phyloP scores from a whole-genome alignment of 2,888 invertebrate species.

The Girardia tigrina region DNA sequence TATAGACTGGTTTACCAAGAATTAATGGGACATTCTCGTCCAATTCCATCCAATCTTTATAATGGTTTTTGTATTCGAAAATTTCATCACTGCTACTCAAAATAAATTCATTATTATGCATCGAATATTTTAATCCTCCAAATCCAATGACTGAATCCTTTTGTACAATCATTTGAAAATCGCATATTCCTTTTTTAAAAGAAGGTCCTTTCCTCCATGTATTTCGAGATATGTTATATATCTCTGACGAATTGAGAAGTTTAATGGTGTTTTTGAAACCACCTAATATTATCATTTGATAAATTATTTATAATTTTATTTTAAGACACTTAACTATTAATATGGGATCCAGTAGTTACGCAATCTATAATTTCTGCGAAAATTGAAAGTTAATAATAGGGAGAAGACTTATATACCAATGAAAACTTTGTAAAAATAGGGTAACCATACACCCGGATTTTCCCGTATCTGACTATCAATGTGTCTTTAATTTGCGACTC shows the following conservation, averaged over 20 bases:
- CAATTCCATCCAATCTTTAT: background rate
- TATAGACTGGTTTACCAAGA: background rate
- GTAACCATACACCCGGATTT: too few species aligned
- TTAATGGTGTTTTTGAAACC: background rate
- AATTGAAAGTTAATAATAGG: too few species aligned
- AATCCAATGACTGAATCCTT: background rate
- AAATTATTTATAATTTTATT: too few species aligned
- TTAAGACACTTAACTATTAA: too few species aligned
- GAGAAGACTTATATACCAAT: too few species aligned
- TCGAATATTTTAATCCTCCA: background rate
- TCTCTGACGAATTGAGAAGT: background rate
- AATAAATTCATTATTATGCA: background rate
- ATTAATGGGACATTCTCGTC: background rate
- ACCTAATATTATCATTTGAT: too few species aligned
- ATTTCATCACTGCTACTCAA: background rate
- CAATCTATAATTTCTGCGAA: too few species aligned
- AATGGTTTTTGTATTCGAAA: background rate
- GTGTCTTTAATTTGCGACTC: too few species aligned
- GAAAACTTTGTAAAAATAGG: too few species aligned
- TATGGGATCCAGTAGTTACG: too few species aligned
- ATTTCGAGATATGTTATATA: background rate
- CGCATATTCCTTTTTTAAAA: background rate
- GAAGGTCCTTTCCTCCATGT: constrained; percentile 6
- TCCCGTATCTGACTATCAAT: too few species aligned
- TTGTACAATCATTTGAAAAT: background rate